These are phyloP conservation scores for Gonatopus flavifemur DNA, from an alignment of 1,140 invertebrate species.

Conservation along the genomic window DNA sequence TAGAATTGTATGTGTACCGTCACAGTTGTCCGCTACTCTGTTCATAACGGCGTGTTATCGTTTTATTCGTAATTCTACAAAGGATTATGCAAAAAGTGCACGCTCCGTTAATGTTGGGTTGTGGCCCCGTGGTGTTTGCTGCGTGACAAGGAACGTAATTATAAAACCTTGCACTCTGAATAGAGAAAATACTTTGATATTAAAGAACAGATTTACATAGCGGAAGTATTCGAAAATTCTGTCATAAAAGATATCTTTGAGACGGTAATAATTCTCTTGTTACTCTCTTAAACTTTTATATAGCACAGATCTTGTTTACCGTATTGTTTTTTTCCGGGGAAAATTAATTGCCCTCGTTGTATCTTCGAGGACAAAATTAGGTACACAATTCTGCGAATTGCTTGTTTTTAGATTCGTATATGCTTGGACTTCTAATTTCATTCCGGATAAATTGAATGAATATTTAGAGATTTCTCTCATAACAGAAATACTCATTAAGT, in stretches of 20 bases:
- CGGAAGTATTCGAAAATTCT: no score
- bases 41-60: no score
- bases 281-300: constrained; percentile 6
- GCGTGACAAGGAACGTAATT: constrained; percentile 1
- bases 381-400: no score
- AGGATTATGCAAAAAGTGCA: not conserved
- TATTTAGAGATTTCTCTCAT: no score
- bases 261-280: constrained; percentile 4
- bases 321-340: no score
- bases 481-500: no score
- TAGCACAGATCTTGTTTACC: constrained; percentile 1
- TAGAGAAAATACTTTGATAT: constrained; percentile 1
- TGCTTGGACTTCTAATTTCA: no score
- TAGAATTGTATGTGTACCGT: constrained; percentile 18
- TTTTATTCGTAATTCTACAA: constrained; percentile 10
- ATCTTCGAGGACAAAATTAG: no score
- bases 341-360: not conserved
- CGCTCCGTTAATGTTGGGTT: not conserved
- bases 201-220: no score
- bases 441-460: no score
- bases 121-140: not conserved
- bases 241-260: not conserved
- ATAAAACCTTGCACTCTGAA: not conserved
- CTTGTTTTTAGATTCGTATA: no score
- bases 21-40: not conserved